These are phyloP conservation scores for Lynx canadensis DNA, from an alignment of 2,113 vertebrate genomes.

Conservation along the genomic window DNA sequence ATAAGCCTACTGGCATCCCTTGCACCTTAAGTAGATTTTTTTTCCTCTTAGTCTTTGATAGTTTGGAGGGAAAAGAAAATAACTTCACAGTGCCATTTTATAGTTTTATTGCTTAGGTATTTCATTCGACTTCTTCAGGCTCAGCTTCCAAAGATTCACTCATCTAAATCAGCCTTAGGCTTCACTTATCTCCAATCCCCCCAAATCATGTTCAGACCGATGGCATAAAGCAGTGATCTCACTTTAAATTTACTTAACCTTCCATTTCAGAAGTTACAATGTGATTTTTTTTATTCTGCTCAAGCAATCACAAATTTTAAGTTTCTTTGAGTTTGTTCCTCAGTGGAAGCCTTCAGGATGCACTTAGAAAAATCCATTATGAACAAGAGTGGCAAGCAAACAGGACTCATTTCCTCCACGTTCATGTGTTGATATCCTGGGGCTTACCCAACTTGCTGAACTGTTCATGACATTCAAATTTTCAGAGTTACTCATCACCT, in stretches of 20 bases:
- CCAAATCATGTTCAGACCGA: constrained; percentile 71
- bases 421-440: constrained; percentile 26
- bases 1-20: constrained; percentile 7
- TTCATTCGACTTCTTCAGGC: constrained; percentile 66
- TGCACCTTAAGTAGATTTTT: constrained; percentile 52
- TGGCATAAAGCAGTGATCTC: constrained; percentile 70
- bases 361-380: constrained; percentile 67
- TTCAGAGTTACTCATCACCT: constrained; percentile 46
- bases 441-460: constrained; percentile 44
- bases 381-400: constrained; percentile 46
- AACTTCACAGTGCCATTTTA: constrained; percentile 53
- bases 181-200: constrained; percentile 63
- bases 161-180: constrained; percentile 72
- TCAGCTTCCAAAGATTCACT: constrained; percentile 69
- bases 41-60: constrained; percentile 56
- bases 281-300: constrained; percentile 63
- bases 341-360: constrained; percentile 63
- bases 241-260: constrained; percentile 78
- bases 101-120: constrained; percentile 73
- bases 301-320: constrained; percentile 68
- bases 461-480: neutral
- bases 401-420: neutral
- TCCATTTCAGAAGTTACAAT: constrained; percentile 67
- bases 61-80: constrained; percentile 65
- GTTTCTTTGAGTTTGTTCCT: constrained; percentile 63